Percentiles rank a stretch among this genome's conserved stretches.
Evolutionary conservation across 2,888 invertebrate species (phyloP).

Genomic region (Neoascia interrupta): DNA sequence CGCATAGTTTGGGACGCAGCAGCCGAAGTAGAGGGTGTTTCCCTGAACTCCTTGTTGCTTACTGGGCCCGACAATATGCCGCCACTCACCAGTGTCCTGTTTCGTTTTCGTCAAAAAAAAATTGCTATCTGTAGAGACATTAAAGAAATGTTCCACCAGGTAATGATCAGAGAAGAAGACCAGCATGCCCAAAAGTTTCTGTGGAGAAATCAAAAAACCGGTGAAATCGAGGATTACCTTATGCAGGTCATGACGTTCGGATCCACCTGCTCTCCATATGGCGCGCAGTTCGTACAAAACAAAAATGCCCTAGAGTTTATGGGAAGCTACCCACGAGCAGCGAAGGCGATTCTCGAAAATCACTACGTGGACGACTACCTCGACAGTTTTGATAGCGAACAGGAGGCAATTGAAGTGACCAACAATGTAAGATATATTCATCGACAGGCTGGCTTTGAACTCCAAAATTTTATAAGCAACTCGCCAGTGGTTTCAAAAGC

Average conservation of each 20-base stretch:
- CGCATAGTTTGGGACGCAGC: too few relatives aligned
- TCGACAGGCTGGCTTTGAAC: conserved; percentile 23
- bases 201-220: conserved; percentile 1
- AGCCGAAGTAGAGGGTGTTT: too few relatives aligned
- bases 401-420: too few relatives aligned
- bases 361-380: conserved; percentile 72
- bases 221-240: conserved; percentile 6
- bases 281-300: conserved; percentile 69
- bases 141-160: too few relatives aligned
- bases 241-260: conserved; percentile 28
- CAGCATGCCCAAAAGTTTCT: conserved; percentile 6
- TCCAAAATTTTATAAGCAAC: conserved; percentile 65
- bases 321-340: conserved; percentile 55
- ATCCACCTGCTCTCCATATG: conserved; percentile 16
- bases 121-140: too few relatives aligned
- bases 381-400: too few relatives aligned
- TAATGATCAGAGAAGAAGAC: too few relatives aligned
- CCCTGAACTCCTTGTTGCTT: too few relatives aligned
- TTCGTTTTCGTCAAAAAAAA: background rate
- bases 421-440: conserved; percentile 14
- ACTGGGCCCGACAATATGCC: conserved; percentile 7
- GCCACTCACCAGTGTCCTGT: background rate
- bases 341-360: conserved; percentile 62
- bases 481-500: too few relatives aligned
- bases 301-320: conserved; percentile 65